Evolutionary conservation across 2,113 vertebrate species (phyloP).

Genomic region (Sylvietta virens): DNA sequence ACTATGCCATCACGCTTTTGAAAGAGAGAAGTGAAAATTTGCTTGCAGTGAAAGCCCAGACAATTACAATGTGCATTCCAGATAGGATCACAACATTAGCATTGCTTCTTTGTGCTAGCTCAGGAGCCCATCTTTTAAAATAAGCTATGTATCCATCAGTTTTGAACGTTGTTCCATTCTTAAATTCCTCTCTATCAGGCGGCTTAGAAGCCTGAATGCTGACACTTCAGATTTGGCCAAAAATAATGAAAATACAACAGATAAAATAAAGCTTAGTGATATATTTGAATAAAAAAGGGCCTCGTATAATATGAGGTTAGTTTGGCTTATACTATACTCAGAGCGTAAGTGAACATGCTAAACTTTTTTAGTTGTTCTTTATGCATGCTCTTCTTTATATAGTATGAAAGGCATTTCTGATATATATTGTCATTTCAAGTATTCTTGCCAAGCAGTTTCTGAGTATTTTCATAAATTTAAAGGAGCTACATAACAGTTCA

Average conservation of each 20-base stretch:
- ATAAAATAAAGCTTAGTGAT: constrained; percentile 53
- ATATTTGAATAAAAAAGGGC: constrained; percentile 45
- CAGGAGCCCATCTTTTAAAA: constrained; percentile 12
- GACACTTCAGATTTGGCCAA: constrained; percentile 48
- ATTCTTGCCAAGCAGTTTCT: constrained; percentile 59
- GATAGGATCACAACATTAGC: not conserved
- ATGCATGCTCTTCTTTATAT: constrained; percentile 24
- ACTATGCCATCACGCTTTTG: not conserved
- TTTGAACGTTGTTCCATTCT: constrained; percentile 14
- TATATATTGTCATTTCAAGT: constrained; percentile 59
- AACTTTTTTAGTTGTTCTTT: constrained; percentile 35
- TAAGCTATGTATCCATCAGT: not conserved
- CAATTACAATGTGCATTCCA: not conserved
- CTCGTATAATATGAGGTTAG: constrained; percentile 58
- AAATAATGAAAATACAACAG: constrained; percentile 63
- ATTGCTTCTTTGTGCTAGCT: not conserved
- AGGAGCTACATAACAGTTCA: constrained; percentile 56
- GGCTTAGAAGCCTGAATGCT: constrained; percentile 26
- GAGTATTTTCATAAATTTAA: constrained; percentile 72
- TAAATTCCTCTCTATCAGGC: constrained; percentile 28
- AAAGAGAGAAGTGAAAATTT: not conserved
- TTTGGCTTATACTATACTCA: constrained; percentile 38
- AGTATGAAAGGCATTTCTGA: constrained; percentile 33
- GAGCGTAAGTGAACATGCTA: constrained; percentile 33
- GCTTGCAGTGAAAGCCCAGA: not conserved